These are phyloP conservation scores for Ecdyonurus torrentis DNA, from an alignment of 2,888 invertebrate species.

Conservation along the genomic window DNA sequence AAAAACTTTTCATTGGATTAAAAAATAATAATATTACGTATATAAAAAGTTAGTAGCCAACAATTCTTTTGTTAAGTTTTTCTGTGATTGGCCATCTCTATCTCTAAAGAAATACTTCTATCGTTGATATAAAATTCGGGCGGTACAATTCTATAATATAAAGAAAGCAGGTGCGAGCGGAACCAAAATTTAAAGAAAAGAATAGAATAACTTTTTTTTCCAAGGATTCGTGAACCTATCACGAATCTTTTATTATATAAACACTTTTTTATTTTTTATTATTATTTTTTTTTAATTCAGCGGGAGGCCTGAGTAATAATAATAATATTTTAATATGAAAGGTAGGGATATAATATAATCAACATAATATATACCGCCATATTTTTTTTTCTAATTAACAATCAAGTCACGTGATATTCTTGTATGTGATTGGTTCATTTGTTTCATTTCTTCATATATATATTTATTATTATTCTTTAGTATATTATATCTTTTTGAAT, in stretches of 20 bases:
- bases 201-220: background rate
- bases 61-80: background rate
- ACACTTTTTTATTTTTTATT: no score
- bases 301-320: background rate
- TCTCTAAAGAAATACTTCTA: no score
- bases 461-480: background rate
- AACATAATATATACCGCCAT: background rate
- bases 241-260: background rate
- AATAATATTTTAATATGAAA: background rate
- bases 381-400: background rate
- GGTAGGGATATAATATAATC: background rate
- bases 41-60: background rate
- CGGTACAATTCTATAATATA: no score
- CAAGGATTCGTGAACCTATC: background rate
- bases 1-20: no score
- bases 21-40: no score
- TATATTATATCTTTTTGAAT: no score
- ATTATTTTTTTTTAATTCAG: background rate
- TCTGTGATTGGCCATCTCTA: background rate
- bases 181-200: no score
- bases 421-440: background rate
- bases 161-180: background rate
- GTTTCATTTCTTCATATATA: background rate
- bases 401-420: background rate
- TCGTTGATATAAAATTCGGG: no score